Evolutionary conservation across 2,888 invertebrate species (phyloP), one percentile per base, ranked within the genome.

Genomic region (Troilus luridus): DNA sequence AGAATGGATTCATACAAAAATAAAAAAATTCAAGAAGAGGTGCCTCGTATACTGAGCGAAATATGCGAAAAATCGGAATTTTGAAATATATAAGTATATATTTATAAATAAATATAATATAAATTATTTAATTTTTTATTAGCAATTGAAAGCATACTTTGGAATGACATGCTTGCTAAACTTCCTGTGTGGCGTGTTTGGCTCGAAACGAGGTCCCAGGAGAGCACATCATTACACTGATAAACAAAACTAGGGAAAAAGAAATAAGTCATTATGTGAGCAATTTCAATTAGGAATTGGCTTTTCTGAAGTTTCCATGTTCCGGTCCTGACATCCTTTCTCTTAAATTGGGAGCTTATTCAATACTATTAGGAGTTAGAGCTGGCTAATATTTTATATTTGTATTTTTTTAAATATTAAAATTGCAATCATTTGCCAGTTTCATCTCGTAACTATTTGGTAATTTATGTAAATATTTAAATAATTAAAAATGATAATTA

Each of bases 221-320:
- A 77, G 72, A 11, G 27, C 72, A 41, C 41, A 41, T 77, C 72
- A 77, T 77, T 77, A 77, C 72, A 77, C 72, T 77, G 72, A 77
- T 77, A 77, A 77, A 77, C 72, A 7, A 77, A 77, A 77, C 72
- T 41, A 77, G 72, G 19, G 41, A 77, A 77, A 41, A 41, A 77
- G 11, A 77, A 77, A 27, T 41, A 27, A 6, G 1, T 17, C 8
- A 77, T 77, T 77, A 77, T 77, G 72, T 11, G 24, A 41, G 27
- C 72, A 41, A 77, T 77, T 77, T 77, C 72, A 77, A 77, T 77
- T 77, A 77, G 27, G 27, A 41, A 9, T 17, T 41, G 7, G 17
- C 14, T 77, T 41, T 77, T 77, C 41, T 12, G 72, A 77, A 41
- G 24, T 77, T 77, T 77, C 8, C 72, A 27, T 77, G 72, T 77